Conservation (phyloP, 2,888 invertebrate species). For the Gasteruption jaculator region DNA sequence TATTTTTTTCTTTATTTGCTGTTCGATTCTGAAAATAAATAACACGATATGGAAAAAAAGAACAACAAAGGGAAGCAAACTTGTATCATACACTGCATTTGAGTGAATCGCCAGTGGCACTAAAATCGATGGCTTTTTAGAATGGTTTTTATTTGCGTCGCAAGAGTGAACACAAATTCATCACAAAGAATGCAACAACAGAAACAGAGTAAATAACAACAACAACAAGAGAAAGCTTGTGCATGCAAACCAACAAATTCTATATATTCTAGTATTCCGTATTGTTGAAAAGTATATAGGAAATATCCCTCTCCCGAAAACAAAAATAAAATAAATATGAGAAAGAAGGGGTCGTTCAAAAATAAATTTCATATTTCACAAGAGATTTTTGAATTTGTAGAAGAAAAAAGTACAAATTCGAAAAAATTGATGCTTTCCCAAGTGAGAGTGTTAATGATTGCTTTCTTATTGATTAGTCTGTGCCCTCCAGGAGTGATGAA, state of each 20-base stretch:
- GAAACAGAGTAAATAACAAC: conserved; percentile 5
- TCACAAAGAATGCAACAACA: neutral
- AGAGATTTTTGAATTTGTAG: conserved; percentile 8
- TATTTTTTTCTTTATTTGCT: conserved; percentile 1
- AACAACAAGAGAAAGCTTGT: conserved; percentile 45
- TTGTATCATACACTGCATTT: too few species aligned
- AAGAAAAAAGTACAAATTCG: conserved; percentile 9
- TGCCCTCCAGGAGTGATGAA: conserved; percentile 84
- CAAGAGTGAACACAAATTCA: neutral
- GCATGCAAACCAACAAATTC: conserved; percentile 55
- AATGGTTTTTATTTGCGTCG: too few species aligned
- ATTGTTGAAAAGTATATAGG: conserved; percentile 31
- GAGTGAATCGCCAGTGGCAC: too few species aligned
- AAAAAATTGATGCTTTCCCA: conserved; percentile 16
- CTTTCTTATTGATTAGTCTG: conserved; percentile 68
- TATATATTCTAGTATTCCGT: too few species aligned
- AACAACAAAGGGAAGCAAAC: too few species aligned
- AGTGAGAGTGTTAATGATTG: conserved; percentile 41
- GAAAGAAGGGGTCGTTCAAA: too few species aligned
- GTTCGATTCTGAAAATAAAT: conserved; percentile 1
- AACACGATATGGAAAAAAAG: too few species aligned
- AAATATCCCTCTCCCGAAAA: conserved; percentile 3
- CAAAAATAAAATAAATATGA: conserved; percentile 11
- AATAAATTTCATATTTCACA: too few species aligned
- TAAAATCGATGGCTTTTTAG: too few species aligned